Evolutionary conservation across 2,797 vertebrate genomes (phyloP).

Genomic region (Pipistrellus nathusii): DNA sequence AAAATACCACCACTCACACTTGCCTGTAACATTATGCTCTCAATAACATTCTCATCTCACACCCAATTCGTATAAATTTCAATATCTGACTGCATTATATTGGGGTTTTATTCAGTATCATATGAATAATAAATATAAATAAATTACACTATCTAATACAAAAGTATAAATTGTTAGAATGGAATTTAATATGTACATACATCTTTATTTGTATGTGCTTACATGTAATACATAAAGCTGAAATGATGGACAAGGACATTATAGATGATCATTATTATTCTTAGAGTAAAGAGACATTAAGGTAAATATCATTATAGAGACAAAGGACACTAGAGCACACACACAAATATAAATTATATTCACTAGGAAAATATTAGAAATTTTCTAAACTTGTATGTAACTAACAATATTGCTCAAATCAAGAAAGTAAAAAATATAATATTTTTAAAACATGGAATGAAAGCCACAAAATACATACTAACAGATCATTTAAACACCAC

Average conservation of each 20-base stretch:
- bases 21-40: background rate
- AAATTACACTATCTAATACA: background rate
- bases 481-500: background rate
- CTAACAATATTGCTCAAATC: background rate
- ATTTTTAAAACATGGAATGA: no score
- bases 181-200: background rate
- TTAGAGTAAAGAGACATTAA: background rate
- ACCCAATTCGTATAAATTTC: background rate
- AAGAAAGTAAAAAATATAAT: background rate
- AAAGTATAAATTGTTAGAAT: background rate
- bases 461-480: background rate
- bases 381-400: background rate
- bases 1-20: no score
- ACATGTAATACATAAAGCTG: background rate
- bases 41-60: background rate
- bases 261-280: background rate
- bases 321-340: background rate
- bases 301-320: background rate
- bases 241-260: background rate
- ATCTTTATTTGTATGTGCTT: background rate
- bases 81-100: no score
- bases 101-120: background rate
- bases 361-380: no score
- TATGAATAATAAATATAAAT: background rate
- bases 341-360: background rate